A percentile compares a stretch with the other conserved stretches of the same genome.
These are phyloP conservation scores for Aspidapion aeneum DNA, from an alignment of 2,888 invertebrate species.

Conservation along the genomic window DNA sequence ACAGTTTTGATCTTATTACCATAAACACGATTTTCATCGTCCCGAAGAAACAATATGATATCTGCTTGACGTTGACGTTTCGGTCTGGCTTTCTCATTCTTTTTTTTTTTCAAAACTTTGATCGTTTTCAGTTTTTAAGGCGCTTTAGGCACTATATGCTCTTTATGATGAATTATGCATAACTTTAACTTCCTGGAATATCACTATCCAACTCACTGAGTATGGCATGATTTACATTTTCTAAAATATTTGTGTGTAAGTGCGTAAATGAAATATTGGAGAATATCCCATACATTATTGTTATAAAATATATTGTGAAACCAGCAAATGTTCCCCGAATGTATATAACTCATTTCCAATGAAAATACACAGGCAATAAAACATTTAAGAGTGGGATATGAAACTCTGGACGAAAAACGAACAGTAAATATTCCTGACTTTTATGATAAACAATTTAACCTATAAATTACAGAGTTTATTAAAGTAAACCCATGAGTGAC, in stretches of 20 bases:
- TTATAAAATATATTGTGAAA: too few relatives aligned
- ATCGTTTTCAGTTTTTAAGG: not conserved
- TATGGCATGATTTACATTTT: too few relatives aligned
- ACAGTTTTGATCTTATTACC: not conserved
- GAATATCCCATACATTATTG: too few relatives aligned
- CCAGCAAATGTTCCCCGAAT: too few relatives aligned
- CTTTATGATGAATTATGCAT: too few relatives aligned
- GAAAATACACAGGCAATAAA: not conserved
- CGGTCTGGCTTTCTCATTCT: not conserved
- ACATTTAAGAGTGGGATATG: not conserved
- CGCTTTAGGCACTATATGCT: not conserved
- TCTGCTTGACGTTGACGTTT: not conserved
- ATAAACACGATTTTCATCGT: not conserved
- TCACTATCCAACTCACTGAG: too few relatives aligned
- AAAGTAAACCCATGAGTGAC: too few relatives aligned
- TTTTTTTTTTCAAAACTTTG: too few relatives aligned
- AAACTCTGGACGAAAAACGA: slow-evolving; percentile 7
- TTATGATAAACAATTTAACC: slow-evolving; percentile 34
- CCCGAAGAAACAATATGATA: not conserved
- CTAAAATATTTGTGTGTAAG: too few relatives aligned
- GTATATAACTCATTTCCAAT: not conserved
- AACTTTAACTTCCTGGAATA: too few relatives aligned
- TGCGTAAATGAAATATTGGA: too few relatives aligned
- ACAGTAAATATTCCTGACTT: slow-evolving; percentile 33
- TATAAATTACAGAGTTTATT: slow-evolving; percentile 33